Evolutionary conservation across 1,140 invertebrate genomes (phyloP).

Genomic region (Phortica variegata): DNA sequence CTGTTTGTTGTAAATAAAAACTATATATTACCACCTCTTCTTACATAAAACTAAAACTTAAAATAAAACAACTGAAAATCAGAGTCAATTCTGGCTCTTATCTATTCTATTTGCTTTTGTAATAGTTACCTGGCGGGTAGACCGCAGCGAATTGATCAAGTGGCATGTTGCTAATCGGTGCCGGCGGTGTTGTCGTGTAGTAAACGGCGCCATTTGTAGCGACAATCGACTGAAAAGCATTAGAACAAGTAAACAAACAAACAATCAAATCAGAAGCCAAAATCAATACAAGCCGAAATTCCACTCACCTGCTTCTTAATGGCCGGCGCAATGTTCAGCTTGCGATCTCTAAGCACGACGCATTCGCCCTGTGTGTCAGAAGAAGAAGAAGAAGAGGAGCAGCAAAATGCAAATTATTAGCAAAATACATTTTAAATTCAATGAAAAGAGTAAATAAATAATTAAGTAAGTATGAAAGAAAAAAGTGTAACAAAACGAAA

Average conservation of each 20-base stretch:
- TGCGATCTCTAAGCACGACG: constrained; percentile 77
- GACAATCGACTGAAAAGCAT: constrained; percentile 50
- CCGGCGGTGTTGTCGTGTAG: constrained; percentile 56
- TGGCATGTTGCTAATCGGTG: constrained; percentile 56
- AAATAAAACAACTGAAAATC: too few species aligned
- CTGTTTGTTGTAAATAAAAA: too few species aligned
- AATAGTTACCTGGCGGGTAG: constrained; percentile 57
- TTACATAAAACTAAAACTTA: too few species aligned
- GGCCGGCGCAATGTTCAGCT: constrained; percentile 87
- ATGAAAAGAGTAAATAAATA: too few species aligned
- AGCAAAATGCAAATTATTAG: neutral
- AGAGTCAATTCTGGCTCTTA: too few species aligned
- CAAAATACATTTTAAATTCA: constrained; percentile 3
- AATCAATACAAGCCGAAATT: neutral
- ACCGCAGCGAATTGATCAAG: constrained; percentile 57
- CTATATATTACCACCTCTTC: too few species aligned
- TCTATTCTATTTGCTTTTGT: too few species aligned
- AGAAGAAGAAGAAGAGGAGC: constrained; percentile 1
- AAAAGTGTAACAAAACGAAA: constrained; percentile 20
- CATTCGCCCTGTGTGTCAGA: constrained; percentile 66
- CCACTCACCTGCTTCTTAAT: constrained; percentile 78
- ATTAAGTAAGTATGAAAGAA: constrained; percentile 10
- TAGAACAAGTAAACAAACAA: constrained; percentile 19
- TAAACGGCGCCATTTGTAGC: constrained; percentile 57
- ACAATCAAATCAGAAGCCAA: constrained; percentile 2